These are phyloP conservation scores for Ascaphus truei DNA, from an alignment of 2,113 vertebrate species.

Conservation along the genomic window DNA sequence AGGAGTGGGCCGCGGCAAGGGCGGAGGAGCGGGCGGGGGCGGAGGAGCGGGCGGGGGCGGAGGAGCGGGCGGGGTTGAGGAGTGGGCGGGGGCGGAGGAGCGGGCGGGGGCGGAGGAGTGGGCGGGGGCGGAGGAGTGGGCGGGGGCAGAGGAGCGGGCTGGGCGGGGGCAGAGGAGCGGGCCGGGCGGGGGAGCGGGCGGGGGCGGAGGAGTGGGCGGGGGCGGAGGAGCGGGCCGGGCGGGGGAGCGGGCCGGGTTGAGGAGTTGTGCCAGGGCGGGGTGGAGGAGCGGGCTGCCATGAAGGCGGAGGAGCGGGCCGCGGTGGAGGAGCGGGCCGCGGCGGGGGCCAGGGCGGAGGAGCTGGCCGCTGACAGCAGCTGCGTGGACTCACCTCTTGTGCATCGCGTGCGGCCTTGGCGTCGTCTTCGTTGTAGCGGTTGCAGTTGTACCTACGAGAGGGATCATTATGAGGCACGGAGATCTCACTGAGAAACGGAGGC, in stretches of 20 bases:
- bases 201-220: no score
- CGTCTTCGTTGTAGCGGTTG: slow-evolving; percentile 98
- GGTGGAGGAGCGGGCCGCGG: no score
- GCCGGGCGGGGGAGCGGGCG: no score
- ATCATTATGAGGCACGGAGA: background rate
- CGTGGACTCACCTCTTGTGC: slow-evolving; percentile 87
- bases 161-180: background rate
- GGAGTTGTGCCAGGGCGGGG: background rate
- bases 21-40: background rate
- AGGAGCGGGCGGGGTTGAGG: no score
- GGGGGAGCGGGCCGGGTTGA: no score
- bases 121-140: background rate
- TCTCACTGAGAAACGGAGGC: background rate
- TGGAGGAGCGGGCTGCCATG: background rate
- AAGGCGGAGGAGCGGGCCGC: background rate
- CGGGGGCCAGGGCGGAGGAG: no score
- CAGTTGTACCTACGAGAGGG: slow-evolving; percentile 90
- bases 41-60: background rate
- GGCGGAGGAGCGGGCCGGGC: background rate
- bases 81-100: no score
- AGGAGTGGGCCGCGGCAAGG: no score
- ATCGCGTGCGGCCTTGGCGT: slow-evolving; percentile 97
- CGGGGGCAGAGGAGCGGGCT: no score
- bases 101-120: background rate
- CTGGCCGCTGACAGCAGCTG: background rate